A percentile compares a stretch with the other conserved stretches of the same genome.
Conservation (phyloP, 1,140 invertebrate genomes). For the Hylyphantes graminicola region DNA sequence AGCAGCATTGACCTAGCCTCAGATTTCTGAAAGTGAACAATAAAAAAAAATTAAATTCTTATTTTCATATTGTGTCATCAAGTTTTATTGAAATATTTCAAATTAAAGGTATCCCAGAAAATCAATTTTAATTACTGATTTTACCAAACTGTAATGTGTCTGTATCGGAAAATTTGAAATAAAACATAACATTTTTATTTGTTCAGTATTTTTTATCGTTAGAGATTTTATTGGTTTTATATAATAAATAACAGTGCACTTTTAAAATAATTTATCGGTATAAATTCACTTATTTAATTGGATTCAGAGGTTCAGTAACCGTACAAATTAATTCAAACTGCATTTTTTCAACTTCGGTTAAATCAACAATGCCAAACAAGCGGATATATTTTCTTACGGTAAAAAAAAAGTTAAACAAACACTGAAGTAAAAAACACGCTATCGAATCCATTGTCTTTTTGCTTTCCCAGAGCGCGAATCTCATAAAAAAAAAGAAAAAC, state of each 20-base stretch:
- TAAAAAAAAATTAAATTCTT: not conserved
- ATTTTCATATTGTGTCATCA: not conserved
- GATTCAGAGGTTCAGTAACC: no score
- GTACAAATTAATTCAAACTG: not conserved
- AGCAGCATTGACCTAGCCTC: slow-evolving; percentile 55
- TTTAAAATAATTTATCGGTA: no score
- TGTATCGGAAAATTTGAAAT: no score
- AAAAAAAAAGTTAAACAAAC: slow-evolving; percentile 38
- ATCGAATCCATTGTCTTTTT: slow-evolving; percentile 45
- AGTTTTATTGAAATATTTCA: not conserved
- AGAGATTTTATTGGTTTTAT: no score
- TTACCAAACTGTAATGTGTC: no score
- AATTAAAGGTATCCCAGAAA: not conserved
- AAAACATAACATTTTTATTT: no score
- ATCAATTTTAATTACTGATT: not conserved
- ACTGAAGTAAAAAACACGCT: not conserved
- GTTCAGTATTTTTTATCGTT: no score
- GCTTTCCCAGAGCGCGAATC: slow-evolving; percentile 43
- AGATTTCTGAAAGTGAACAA: slow-evolving; percentile 35
- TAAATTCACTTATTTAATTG: no score
- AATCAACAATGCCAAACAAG: not conserved
- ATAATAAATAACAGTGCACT: no score
- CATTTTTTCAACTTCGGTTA: no score
- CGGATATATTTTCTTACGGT: slow-evolving; percentile 16
- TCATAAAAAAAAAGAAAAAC: slow-evolving; percentile 25